Evolutionary conservation across 2,888 invertebrate species (phyloP), one percentile per base, ranked within the genome.

Genomic region (Oligia strigilis): DNA sequence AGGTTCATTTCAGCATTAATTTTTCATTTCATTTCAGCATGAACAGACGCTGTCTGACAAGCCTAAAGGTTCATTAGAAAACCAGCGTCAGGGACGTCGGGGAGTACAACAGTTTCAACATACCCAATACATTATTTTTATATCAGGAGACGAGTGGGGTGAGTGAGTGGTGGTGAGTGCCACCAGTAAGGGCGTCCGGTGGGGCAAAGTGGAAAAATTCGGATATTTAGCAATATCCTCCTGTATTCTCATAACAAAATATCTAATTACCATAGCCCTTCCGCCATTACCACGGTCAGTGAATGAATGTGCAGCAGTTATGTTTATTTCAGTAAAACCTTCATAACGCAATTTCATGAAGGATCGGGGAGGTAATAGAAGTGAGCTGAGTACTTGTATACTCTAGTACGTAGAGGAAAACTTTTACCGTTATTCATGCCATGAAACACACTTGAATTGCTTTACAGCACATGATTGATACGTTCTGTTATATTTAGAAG

Each of bases 391-490:
- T 78, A 52, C 70, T 66, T 46, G 64, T 23, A 14, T 36, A 36
- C n/a, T 73, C 6, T 65, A 66, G 52, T 62, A 67, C n/a, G 29
- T 43, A 43, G 29, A 46, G 66, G 60, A 13, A 87, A 88, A 86
- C 78, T 86, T 85, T 65, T 29, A 46, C 65, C 75, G 72, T 76
- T 80, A 80, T 75, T 77, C 80, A 83, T 75, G 71, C 64, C 69
- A 70, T 58, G 64, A 66, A 80, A 75, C 76, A 73, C 77, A 82
- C 82, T 85, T 79, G 78, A 80, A 80, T 80, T 71, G 72, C 77
- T 86, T 78, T 64, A 75, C 52, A 65, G 40, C 46, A 75, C 64
- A 80, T 88, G 84, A 87, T 87, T 86, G 87, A 86, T 83, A 72
- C 52, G 71, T 55, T 83, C 58, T 62, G 66, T 72, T 73, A 60